Base-by-base conservation (phyloP, 2,797 vertebrate genomes). In the Steatocranus sp. region DNA sequence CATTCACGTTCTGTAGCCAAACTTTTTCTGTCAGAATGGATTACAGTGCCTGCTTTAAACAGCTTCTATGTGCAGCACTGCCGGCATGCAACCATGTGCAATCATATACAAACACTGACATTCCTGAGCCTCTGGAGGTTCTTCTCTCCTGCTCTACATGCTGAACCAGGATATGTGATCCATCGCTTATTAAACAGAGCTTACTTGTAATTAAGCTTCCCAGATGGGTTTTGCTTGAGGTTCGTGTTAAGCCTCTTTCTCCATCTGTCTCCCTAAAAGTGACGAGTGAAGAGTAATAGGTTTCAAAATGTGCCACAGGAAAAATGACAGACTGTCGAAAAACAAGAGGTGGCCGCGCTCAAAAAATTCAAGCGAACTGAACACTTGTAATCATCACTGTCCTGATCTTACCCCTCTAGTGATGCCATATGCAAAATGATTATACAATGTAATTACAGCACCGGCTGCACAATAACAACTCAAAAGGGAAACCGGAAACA, bases 191-290 rank as follows among this genome's bases (percentile, higher is more conserved):
- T 94, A 94, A 94, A 94, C 87, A 87, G 88, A 94, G 93, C 92
- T 93, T 92, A 93, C 86, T 92, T 87, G 88, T 93, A 93, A 95
- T 93, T 92, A 94, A 93, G 90, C 87, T 84, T 93, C 89, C 87
- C 92, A 86, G 90, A 92, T 87, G 89, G 90, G 86, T 88, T 93
- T 87, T 86, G 81, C 90, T 84, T 75, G 83, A 90, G 87, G 87
- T 93, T 93, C 83, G 53, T 48, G 81, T 80, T 91, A 86, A 91
- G 91, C 87, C 80, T 83, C 88, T 79, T 76, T 86, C 54, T 78
- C 75, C 18, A 36, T 86, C 81, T 88, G 80, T 89, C 86, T 86
- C 80, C 80, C 63, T 49, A 14, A 74, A 80, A 89, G 89, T 79
- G 92, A 92, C 58, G 92, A 94, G 87, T 82, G 89, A 88, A 34